phyloP scores from a whole-genome alignment of 92 coral and sea anemone genomes.

The Palythoa caribaeorum region DNA sequence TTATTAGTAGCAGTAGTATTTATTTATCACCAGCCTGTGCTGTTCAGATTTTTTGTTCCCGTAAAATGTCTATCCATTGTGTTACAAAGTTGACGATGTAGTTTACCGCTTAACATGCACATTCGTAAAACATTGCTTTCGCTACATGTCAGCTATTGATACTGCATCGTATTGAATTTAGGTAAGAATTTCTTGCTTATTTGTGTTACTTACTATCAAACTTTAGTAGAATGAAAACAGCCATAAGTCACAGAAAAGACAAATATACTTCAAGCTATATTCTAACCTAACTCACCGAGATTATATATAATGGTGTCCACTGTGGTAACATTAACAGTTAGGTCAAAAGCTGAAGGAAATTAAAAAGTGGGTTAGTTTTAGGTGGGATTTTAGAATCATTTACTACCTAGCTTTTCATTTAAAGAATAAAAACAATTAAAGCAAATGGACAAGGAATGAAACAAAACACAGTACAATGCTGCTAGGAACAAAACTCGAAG shows the following conservation, averaged over 20 bases:
- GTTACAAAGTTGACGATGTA: background rate
- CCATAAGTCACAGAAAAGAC: background rate
- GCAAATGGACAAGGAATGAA: background rate
- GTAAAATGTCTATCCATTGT: background rate
- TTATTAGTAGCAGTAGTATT: background rate
- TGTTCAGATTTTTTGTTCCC: background rate
- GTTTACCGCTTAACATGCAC: background rate
- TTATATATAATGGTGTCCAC: background rate
- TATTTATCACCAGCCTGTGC: background rate
- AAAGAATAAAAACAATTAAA: too few species aligned
- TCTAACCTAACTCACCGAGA: too few species aligned
- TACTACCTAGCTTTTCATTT: background rate
- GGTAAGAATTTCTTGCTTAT: background rate
- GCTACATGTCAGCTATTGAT: background rate
- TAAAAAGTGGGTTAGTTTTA: background rate
- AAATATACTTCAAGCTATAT: too few species aligned
- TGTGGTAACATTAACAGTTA: slow-evolving; percentile 2
- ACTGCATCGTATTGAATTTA: background rate
- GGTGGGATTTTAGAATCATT: too few species aligned
- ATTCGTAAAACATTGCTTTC: background rate
- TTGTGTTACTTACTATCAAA: background rate
- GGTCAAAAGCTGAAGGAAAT: background rate
- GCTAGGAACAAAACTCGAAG: background rate
- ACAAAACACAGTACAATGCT: background rate
- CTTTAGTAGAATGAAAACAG: background rate